Evolutionary conservation across 2,888 invertebrate genomes (phyloP).

Genomic region (Sinodicranocentrus sp.): DNA sequence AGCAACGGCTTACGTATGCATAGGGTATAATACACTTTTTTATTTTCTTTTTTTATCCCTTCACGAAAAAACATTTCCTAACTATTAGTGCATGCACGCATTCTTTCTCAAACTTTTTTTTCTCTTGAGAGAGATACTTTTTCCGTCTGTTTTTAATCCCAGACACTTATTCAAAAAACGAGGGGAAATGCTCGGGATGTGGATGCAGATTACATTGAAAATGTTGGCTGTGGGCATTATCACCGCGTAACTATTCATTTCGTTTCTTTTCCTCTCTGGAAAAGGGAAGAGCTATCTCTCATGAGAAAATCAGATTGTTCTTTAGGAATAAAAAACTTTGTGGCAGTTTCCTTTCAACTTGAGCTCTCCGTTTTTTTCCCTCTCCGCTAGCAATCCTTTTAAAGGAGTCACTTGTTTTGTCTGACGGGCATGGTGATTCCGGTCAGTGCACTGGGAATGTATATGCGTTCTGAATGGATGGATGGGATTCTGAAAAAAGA

Average conservation of each 20-base stretch:
- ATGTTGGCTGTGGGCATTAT: background rate
- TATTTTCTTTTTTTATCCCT: background rate
- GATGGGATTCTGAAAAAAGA: no score
- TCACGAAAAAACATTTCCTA: constrained; percentile 2
- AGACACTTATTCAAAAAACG: background rate
- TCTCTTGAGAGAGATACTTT: background rate
- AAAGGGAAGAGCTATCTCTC: background rate
- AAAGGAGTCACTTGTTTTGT: no score
- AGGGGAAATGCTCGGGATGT: background rate
- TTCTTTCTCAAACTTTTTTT: background rate
- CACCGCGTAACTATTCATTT: background rate
- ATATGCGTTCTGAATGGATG: no score
- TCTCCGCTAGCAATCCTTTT: no score
- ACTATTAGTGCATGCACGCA: constrained; percentile 4
- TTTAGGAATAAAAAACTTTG: background rate
- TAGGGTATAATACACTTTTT: constrained; percentile 1
- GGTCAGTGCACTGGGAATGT: no score
- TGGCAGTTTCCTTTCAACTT: background rate
- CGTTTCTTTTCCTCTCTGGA: background rate
- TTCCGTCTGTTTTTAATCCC: background rate
- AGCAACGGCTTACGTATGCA: constrained; percentile 24
- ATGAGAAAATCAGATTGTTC: constrained; percentile 4
- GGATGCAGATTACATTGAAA: constrained; percentile 2
- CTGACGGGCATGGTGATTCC: no score
- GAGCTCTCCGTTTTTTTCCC: no score